Evolutionary conservation across 1,140 invertebrate species (phyloP).

Genomic region (Atta colombica): DNA sequence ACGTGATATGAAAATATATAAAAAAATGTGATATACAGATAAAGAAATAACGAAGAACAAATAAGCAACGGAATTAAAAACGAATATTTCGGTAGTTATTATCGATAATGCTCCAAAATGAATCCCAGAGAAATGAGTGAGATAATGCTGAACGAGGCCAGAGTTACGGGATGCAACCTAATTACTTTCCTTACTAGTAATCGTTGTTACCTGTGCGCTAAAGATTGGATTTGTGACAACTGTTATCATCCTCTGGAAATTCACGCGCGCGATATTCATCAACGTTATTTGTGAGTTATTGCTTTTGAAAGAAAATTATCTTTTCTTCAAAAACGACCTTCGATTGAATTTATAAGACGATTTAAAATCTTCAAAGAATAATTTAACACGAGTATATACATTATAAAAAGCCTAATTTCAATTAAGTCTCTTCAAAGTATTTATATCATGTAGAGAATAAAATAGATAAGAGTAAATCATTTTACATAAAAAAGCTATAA

Average conservation of each 20-base stretch:
- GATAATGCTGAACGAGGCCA: slow-evolving; percentile 76
- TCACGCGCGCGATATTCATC: slow-evolving; percentile 62
- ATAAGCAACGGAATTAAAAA: slow-evolving; percentile 8
- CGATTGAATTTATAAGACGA: not conserved
- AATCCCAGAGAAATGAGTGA: slow-evolving; percentile 77
- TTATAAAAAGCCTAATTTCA: not conserved
- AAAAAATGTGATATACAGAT: too few relatives aligned
- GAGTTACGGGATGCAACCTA: slow-evolving; percentile 81
- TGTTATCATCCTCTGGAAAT: slow-evolving; percentile 76
- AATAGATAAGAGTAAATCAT: not conserved
- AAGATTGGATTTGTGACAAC: slow-evolving; percentile 83
- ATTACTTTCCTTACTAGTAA: slow-evolving; percentile 85
- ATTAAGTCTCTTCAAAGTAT: not conserved
- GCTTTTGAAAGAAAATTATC: not conserved
- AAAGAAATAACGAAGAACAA: not conserved
- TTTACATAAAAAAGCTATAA: not conserved
- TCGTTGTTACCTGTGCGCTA: slow-evolving; percentile 82
- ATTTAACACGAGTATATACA: slow-evolving; percentile 3
- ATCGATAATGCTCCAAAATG: slow-evolving; percentile 75
- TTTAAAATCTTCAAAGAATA: not conserved
- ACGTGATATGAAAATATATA: not conserved
- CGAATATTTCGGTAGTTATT: slow-evolving; percentile 4
- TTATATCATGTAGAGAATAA: not conserved
- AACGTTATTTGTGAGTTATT: slow-evolving; percentile 78
- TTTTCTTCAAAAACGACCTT: not conserved